Evolutionary conservation across 2,888 invertebrate species (phyloP).

Genomic region (Drosophila eohydei): DNA sequence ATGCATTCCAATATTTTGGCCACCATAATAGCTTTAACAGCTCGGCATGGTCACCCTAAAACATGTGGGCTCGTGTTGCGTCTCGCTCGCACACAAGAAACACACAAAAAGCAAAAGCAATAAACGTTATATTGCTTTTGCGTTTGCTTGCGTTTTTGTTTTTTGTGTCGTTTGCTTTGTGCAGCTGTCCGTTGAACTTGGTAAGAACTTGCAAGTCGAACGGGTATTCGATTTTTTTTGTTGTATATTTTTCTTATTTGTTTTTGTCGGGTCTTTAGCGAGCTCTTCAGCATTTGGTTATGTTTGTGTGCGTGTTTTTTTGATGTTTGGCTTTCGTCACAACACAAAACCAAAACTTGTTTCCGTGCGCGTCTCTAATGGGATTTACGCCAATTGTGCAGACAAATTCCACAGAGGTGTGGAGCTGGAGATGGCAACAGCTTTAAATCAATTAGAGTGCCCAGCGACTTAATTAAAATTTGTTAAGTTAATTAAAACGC

Average conservation of each 20-base stretch:
- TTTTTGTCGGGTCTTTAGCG: slow-evolving; percentile 32
- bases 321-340: slow-evolving; percentile 60
- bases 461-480: slow-evolving; percentile 72
- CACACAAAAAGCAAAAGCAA: slow-evolving; percentile 12
- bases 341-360: slow-evolving; percentile 51
- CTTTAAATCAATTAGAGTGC: slow-evolving; percentile 67
- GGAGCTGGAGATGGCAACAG: slow-evolving; percentile 25
- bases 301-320: slow-evolving; percentile 31
- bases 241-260: slow-evolving; percentile 39
- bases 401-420: slow-evolving; percentile 50
- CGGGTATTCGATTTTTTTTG: slow-evolving; percentile 68
- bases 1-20: slow-evolving; percentile 45
- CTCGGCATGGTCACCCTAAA: slow-evolving; percentile 57
- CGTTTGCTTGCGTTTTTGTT: slow-evolving; percentile 53
- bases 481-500: slow-evolving; percentile 69
- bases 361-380: slow-evolving; percentile 66
- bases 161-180: slow-evolving; percentile 43
- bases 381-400: slow-evolving; percentile 58
- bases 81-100: slow-evolving; percentile 42
- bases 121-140: slow-evolving; percentile 31
- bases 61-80: slow-evolving; percentile 19
- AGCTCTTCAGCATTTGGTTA: background rate
- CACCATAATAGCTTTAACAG: slow-evolving; percentile 54
- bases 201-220: slow-evolving; percentile 61
- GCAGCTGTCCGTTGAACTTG: slow-evolving; percentile 65